Evolutionary conservation across 1,140 invertebrate genomes (phyloP), one percentile per base, ranked within the genome.

Genomic region (Fopius arisanus): DNA sequence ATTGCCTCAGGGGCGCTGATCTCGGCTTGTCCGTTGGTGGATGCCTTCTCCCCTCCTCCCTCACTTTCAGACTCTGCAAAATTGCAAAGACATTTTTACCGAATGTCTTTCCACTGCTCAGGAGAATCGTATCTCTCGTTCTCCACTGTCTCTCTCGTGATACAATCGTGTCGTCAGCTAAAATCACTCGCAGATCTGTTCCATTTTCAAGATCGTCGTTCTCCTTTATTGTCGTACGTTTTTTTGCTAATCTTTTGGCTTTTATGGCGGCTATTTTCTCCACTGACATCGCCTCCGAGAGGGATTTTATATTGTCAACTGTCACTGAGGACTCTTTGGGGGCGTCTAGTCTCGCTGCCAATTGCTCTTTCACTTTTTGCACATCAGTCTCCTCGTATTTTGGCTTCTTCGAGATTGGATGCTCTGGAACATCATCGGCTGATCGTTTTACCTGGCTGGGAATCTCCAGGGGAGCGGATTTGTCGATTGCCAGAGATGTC

Each of bases 201-300:
- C 91, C 92, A 77, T 95, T 93, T 5, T 93, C 94, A 65, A 94
- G 93, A 80, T 96, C 95, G 85, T 98, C 97, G 82, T 97, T 96
- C 72, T 95, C 94, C 86, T 96, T 98, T 79, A 99, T 99, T 7
- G 97, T 98, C 0, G 96, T 97, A 78, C 97, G 90, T 85, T 99
- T 99, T 77, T 97, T 98, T 4, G 97, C 97, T 79, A 98, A 90
- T 89, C 97, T 93, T 89, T 99, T 99, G 0, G 97, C 97, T 89
- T 98, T 98, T 70, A 99, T 97, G 16, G 96, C 97, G 23, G 97
- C 97, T 88, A 99, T 98, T 88, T 98, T 98, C 84, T 99, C 97
- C 6, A 98, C 95, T 3, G 97, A 97, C 96, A 99, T 96, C 65
- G 96, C 95, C 81, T 98, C 96, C 23, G 96, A 97, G 16, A 99